Conservation (phyloP, 2,888 invertebrate genomes). For the Drosophila anceps region DNA sequence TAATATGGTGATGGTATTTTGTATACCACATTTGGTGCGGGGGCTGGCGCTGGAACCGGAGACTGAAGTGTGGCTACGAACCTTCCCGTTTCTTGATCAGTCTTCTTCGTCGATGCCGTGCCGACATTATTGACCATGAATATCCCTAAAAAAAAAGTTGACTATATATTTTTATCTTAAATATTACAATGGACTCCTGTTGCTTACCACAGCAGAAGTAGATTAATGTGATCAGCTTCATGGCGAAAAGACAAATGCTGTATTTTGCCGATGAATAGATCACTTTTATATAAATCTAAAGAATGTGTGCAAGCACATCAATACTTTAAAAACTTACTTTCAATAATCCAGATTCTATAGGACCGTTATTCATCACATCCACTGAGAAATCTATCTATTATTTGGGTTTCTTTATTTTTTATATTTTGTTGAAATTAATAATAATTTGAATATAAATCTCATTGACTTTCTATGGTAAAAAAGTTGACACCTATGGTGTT, state of each 20-base stretch:
- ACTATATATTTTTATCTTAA: not conserved
- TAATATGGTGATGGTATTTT: conserved; percentile 52
- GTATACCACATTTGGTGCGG: conserved; percentile 47
- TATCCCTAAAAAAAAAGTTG: conserved; percentile 10
- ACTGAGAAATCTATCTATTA: conserved; percentile 47
- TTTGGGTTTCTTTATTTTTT: conserved; percentile 31
- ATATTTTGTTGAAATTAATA: conserved; percentile 25
- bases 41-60: conserved; percentile 31
- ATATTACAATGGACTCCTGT: not conserved
- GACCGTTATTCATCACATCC: conserved; percentile 39
- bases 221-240: conserved; percentile 56
- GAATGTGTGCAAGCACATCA: conserved; percentile 1
- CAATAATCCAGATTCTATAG: conserved; percentile 52
- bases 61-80: conserved; percentile 50
- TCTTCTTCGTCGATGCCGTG: conserved; percentile 14
- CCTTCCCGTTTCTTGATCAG: conserved; percentile 44
- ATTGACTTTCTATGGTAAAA: conserved; percentile 46
- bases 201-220: conserved; percentile 58
- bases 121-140: conserved; percentile 6
- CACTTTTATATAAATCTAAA: conserved; percentile 55
- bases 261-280: conserved; percentile 36
- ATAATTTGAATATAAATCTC: conserved; percentile 38
- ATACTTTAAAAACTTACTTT: conserved; percentile 29
- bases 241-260: conserved; percentile 52
- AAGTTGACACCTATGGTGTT: conserved; percentile 9